Percentiles rank a stretch among this genome's conserved stretches.
These are phyloP conservation scores for Myotis brandtii DNA, from an alignment of 2,113 vertebrate species.

Conservation along the genomic window DNA sequence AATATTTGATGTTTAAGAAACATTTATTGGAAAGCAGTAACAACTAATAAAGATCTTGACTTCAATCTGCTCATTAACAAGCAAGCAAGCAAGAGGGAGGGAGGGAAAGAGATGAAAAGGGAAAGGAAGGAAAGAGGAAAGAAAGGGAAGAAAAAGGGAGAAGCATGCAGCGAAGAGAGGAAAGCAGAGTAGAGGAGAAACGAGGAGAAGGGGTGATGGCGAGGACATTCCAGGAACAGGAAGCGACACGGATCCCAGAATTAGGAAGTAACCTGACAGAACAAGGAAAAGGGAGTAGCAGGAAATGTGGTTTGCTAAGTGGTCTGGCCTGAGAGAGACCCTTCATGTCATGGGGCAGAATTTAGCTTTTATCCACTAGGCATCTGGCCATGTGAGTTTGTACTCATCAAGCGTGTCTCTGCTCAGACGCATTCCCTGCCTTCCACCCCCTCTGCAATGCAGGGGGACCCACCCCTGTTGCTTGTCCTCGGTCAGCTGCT, in stretches of 20 bases:
- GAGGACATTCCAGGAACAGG: neutral
- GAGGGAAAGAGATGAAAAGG: neutral
- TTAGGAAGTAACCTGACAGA: neutral
- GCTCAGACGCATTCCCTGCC: neutral
- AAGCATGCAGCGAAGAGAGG: neutral
- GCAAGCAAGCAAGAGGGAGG: neutral
- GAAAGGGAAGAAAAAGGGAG: neutral
- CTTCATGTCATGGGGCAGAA: neutral
- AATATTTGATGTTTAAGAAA: neutral
- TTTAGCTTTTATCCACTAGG: neutral
- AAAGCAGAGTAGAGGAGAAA: neutral
- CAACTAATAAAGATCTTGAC: neutral
- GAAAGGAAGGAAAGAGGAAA: neutral
- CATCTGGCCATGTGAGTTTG: neutral
- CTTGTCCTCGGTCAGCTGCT: neutral
- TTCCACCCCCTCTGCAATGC: neutral
- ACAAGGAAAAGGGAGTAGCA: neutral
- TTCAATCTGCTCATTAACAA: neutral
- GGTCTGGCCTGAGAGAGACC: neutral
- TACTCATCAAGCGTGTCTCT: rapidly evolving
- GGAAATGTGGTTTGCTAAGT: neutral
- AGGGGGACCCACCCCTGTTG: too few relatives aligned
- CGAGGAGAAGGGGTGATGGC: neutral
- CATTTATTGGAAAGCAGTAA: neutral
- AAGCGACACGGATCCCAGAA: neutral